Evolutionary conservation across 2,797 vertebrate genomes (phyloP).

Genomic region (Characodon lateralis): DNA sequence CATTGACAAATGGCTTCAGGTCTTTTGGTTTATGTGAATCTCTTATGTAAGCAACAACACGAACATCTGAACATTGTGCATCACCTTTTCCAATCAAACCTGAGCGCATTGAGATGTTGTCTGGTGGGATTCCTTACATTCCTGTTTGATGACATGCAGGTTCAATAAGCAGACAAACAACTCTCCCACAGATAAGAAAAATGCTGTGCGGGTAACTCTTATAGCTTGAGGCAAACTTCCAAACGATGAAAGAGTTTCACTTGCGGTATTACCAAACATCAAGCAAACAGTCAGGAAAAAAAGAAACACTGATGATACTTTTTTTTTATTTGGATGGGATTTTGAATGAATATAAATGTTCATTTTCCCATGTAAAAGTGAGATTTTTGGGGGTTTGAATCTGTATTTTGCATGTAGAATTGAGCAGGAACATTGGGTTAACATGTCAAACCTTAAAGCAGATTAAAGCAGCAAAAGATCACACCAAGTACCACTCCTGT

Average conservation of each 20-base stretch:
- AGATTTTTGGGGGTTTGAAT: not conserved
- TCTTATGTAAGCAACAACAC: not conserved
- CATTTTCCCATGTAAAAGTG: no score
- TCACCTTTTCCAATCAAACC: constrained; percentile 5
- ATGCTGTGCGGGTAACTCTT: constrained; percentile 1
- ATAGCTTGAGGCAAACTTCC: constrained; percentile 27
- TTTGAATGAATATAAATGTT: not conserved
- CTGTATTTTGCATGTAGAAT: not conserved
- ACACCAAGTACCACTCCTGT: not conserved
- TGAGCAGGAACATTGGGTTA: not conserved
- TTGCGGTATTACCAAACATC: constrained; percentile 34
- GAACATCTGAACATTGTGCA: not conserved
- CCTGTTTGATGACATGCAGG: constrained; percentile 23
- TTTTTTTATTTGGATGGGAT: no score
- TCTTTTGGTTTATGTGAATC: constrained; percentile 6
- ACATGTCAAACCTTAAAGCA: not conserved
- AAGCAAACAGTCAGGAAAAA: constrained; percentile 1
- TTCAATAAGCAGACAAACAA: constrained; percentile 27
- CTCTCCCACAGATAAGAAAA: constrained; percentile 38
- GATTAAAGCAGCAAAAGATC: not conserved
- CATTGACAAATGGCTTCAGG: no score
- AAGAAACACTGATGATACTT: not conserved
- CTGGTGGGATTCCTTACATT: constrained; percentile 59
- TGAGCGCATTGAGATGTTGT: constrained; percentile 5
- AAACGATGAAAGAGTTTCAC: constrained; percentile 35